Percentiles rank a stretch among this genome's conserved stretches.
These are phyloP conservation scores for Xylophagus ater DNA, from an alignment of 2,888 invertebrate species.

Conservation along the genomic window DNA sequence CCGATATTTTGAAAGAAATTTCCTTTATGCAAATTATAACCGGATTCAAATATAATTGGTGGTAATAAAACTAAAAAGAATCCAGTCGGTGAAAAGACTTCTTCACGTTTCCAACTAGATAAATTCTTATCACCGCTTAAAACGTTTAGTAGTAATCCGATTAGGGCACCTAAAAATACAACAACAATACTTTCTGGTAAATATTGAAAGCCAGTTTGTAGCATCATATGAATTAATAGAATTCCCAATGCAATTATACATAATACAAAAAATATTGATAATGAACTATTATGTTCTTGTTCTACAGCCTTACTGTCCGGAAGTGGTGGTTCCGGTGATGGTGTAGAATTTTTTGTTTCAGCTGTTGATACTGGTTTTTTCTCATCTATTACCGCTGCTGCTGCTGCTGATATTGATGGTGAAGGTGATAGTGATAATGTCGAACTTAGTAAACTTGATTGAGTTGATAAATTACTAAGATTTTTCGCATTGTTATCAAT, in stretches of 20 bases:
- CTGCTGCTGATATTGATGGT: too few species aligned
- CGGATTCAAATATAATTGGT: constrained; percentile 98
- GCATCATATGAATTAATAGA: constrained; percentile 84
- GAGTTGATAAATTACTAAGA: too few species aligned
- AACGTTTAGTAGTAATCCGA: constrained; percentile 82
- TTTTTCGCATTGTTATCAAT: too few species aligned
- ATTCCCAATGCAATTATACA: constrained; percentile 92
- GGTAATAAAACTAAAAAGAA: constrained; percentile 94
- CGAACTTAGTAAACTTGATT: too few species aligned
- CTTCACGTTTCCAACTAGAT: constrained; percentile 93
- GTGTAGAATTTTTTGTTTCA: constrained; percentile 38
- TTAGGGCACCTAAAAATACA: constrained; percentile 85
- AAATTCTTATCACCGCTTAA: constrained; percentile 73
- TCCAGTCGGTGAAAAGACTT: constrained; percentile 95
- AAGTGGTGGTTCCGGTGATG: constrained; percentile 63
- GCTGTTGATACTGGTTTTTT: too few species aligned
- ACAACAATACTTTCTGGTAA: constrained; percentile 96
- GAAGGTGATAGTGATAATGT: too few species aligned
- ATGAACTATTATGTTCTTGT: constrained; percentile 91
- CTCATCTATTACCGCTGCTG: too few species aligned
- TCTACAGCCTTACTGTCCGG: constrained; percentile 87
- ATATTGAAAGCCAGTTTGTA: constrained; percentile 92
- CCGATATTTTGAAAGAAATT: constrained; percentile 96
- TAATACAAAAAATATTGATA: constrained; percentile 96
- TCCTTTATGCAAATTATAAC: constrained; percentile 97